Evolutionary conservation across 2,888 invertebrate species (phyloP).

Genomic region (Lamproptera curius): DNA sequence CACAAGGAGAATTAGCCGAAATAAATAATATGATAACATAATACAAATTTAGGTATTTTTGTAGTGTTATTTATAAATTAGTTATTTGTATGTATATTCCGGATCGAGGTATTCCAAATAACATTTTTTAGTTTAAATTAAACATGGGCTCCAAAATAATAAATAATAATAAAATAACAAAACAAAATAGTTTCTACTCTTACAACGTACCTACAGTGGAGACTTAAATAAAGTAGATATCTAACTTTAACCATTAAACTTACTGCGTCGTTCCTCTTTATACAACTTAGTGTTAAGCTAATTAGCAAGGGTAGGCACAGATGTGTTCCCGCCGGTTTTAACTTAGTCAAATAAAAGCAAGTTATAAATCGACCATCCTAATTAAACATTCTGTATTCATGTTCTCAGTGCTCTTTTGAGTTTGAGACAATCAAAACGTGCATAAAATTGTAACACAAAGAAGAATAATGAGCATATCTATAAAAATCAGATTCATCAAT

Average conservation of each 20-base stretch:
- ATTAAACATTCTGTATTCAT: too few relatives aligned
- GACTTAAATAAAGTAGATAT: slow-evolving; percentile 14
- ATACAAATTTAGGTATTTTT: background rate
- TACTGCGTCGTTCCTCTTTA: slow-evolving; percentile 12
- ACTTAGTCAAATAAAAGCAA: background rate
- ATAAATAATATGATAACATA: too few relatives aligned
- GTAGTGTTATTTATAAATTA: background rate
- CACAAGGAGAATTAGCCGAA: too few relatives aligned
- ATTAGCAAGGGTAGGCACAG: slow-evolving; percentile 60
- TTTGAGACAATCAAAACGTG: too few relatives aligned
- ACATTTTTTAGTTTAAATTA: too few relatives aligned
- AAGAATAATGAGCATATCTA: too few relatives aligned
- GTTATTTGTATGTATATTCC: too few relatives aligned
- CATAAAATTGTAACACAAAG: too few relatives aligned
- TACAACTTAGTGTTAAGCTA: slow-evolving; percentile 48
- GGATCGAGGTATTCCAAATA: too few relatives aligned
- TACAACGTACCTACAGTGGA: slow-evolving; percentile 1
- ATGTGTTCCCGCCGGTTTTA: slow-evolving; percentile 34
- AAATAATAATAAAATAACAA: background rate
- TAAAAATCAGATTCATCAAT: too few relatives aligned
- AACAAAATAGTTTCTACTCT: background rate
- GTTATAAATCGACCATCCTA: background rate
- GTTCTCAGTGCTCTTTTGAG: too few relatives aligned
- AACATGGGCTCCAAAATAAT: background rate
- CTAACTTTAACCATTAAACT: slow-evolving; percentile 19